phyloP scores from a whole-genome alignment of 2,797 vertebrate species.

The Molossus alvarezi region DNA sequence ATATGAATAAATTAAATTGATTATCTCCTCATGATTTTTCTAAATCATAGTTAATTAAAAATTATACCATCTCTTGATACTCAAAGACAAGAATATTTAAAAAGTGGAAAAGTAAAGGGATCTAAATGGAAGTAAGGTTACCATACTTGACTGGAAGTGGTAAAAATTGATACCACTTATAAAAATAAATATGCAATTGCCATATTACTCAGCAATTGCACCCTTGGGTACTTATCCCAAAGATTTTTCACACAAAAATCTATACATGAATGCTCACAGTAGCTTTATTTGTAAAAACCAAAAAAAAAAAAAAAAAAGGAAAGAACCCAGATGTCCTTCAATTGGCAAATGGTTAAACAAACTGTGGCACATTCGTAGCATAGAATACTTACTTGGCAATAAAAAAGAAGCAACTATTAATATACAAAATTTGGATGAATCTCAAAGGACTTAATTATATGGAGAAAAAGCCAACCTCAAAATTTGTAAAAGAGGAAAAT shows the following conservation, averaged over 20 bases:
- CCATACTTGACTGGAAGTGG: not conserved
- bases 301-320: not conserved
- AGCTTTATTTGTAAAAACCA: not conserved
- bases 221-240: not conserved
- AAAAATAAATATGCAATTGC: slow-evolving; percentile 19
- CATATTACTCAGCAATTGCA: not conserved
- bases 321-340: slow-evolving; percentile 23
- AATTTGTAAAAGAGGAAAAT: not conserved
- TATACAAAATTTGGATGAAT: not conserved
- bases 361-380: not conserved
- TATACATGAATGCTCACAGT: not conserved
- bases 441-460: slow-evolving; percentile 47
- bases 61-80: not conserved
- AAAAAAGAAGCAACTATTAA: slow-evolving; percentile 25
- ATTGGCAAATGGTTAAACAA: not conserved
- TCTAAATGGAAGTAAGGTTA: slow-evolving; percentile 8
- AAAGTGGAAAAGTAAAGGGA: not conserved
- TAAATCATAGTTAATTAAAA: slow-evolving; percentile 42
- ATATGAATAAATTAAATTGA: not conserved
- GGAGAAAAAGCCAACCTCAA: not conserved
- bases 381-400: not conserved
- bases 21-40: slow-evolving; percentile 4
- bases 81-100: not conserved
- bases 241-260: slow-evolving; percentile 46
- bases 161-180: not conserved